phyloP scores from a whole-genome alignment of 64 coral and sea anemone genomes.

The Montipora efflorescens region DNA sequence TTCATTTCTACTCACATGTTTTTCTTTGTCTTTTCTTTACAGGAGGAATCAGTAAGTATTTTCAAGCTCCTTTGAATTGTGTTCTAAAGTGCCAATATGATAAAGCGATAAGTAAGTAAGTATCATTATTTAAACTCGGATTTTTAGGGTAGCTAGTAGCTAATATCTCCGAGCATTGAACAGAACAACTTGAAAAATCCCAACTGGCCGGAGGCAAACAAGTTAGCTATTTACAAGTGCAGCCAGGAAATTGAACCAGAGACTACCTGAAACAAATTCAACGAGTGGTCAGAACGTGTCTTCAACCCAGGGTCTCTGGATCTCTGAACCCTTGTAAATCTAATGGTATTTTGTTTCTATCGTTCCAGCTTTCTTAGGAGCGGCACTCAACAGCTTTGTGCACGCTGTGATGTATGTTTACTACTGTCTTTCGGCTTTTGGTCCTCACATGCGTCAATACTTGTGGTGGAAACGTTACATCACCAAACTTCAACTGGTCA shows the following conservation, averaged over 20 bases:
- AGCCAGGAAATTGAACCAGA: too few species aligned
- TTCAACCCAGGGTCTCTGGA: too few species aligned
- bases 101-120: too few species aligned
- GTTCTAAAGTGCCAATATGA: too few species aligned
- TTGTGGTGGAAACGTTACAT: slow-evolving; percentile 97
- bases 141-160: too few species aligned
- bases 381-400: slow-evolving; percentile 87
- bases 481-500: slow-evolving; percentile 92
- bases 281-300: too few species aligned
- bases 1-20: neutral
- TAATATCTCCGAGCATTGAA: too few species aligned
- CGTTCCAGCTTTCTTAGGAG: slow-evolving; percentile 91
- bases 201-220: too few species aligned
- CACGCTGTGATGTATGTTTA: slow-evolving; percentile 95
- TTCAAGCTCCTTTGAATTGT: neutral
- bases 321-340: neutral
- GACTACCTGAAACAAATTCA: too few species aligned
- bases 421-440: slow-evolving; percentile 92
- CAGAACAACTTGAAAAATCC: too few species aligned
- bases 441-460: slow-evolving; percentile 80
- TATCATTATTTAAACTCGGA: too few species aligned
- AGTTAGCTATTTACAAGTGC: too few species aligned
- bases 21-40: slow-evolving; percentile 42
- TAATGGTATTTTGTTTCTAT: neutral
- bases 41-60: slow-evolving; percentile 86